Conservation (phyloP, 2,888 invertebrate species). For the Amblyjoppa fuscipennis region DNA sequence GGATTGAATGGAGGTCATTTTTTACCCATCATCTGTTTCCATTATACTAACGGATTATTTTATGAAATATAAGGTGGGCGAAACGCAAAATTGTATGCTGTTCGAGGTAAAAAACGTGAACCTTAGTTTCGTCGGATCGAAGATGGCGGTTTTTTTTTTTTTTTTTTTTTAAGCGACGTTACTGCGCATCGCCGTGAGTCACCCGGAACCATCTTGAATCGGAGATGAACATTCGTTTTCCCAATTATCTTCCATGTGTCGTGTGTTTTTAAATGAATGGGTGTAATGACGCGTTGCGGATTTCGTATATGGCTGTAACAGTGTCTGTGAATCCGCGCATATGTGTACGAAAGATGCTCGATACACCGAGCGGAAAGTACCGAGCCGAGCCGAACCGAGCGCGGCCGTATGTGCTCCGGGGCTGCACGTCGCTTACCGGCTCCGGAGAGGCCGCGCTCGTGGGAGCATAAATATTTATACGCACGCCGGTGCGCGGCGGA, state of each 20-base stretch:
- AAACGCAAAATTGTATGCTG: too few species aligned
- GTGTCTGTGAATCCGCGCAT: background rate
- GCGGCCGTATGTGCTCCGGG: constrained; percentile 14
- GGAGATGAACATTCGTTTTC: background rate
- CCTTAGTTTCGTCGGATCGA: too few species aligned
- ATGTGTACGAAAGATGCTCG: background rate
- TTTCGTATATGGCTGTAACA: constrained; percentile 25
- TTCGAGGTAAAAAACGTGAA: too few species aligned
- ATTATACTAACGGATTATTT: too few species aligned
- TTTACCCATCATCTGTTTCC: too few species aligned
- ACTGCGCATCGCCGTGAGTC: background rate
- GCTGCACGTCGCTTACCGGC: constrained; percentile 47
- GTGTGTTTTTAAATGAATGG: background rate
- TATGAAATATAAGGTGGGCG: too few species aligned
- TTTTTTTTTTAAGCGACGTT: too few species aligned
- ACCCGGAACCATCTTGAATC: constrained; percentile 8
- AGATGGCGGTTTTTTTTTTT: too few species aligned
- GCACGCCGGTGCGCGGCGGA: constrained; percentile 68
- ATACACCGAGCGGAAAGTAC: background rate
- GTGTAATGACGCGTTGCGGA: constrained; percentile 30
- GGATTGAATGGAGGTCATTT: too few species aligned
- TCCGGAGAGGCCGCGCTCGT: constrained; percentile 60
- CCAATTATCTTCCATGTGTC: background rate
- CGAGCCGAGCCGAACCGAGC: constrained; percentile 36
- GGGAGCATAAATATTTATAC: constrained; percentile 73